Base-by-base conservation (phyloP, 2,113 vertebrate species). In the Mormyrus lacerda region DNA sequence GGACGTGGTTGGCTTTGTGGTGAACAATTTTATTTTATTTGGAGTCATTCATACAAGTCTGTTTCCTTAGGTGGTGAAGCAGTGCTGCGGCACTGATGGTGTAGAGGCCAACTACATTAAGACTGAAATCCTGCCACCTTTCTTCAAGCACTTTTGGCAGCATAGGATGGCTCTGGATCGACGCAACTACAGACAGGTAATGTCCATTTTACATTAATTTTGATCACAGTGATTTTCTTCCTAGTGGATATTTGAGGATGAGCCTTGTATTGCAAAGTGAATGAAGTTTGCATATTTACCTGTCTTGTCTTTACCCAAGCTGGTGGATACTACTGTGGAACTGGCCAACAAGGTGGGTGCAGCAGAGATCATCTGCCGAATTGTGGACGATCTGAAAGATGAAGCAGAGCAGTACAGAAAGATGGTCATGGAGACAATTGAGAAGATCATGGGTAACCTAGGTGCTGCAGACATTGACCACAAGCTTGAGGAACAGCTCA, bases 81-180 rank as follows among this genome's bases (percentile, higher is more conserved):
- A 99, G 92, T 99, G 98, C 89, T 99, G 98, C 94, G 98, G 98
- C 55, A 99, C 98, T 0, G 98, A 99, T 93, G 98, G 98, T 95
- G 98, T 99, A 51, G 98, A 99, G 95, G 97, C 98, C 89, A 99
- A 99, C 93, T 99, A 99, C 94, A 99, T 99, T 88, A 99, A 99
- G 94, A 99, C 98, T 0, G 98, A 99, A 94, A 99, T 99, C 93
- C 95, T 99, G 91, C 98, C 98, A 0, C 98, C 98, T 0, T 99
- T 99, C 95, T 99, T 99, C 94, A 99, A 99, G 93, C 98, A 99
- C 92, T 99, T 99, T 91, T 99, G 98, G 98, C 98, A 99, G 91
- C 98, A 99, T 93, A 96, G 98, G 95, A 99, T 99, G 98, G 98
- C 98, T 24, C 92, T 99, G 93, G 98, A 99, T 95, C 96, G 98